These are phyloP conservation scores for Serilophus lunatus DNA, from an alignment of 2,113 vertebrate genomes.

Conservation along the genomic window DNA sequence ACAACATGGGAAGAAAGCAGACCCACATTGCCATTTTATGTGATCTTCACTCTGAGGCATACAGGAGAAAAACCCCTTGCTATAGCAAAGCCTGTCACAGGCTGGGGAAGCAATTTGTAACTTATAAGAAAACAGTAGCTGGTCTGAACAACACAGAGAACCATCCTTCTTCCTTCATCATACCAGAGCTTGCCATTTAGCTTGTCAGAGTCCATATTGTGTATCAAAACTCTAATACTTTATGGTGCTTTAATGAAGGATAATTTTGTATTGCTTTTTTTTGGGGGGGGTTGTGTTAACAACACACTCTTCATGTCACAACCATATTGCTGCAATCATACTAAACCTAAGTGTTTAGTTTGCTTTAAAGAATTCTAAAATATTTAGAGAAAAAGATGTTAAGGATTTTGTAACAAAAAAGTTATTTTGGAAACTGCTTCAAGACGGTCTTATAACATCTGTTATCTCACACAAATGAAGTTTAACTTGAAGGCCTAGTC, in stretches of 20 bases:
- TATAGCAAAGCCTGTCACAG: not conserved
- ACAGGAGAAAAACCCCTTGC: not conserved
- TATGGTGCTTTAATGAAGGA: not conserved
- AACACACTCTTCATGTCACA: not conserved
- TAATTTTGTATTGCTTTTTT: not conserved
- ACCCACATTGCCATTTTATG: not conserved
- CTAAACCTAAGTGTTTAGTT: not conserved
- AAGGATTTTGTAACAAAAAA: not conserved
- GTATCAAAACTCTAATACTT: not conserved
- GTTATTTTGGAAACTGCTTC: not conserved
- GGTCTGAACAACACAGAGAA: not conserved
- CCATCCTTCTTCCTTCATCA: not conserved
- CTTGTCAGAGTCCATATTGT: not conserved
- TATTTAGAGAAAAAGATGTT: not conserved
- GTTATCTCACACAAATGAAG: not conserved
- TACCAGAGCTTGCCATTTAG: not conserved
- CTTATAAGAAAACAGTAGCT: not conserved
- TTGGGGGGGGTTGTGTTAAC: not conserved
- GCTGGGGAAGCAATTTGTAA: not conserved
- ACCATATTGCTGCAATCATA: not conserved
- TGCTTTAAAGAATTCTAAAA: not conserved
- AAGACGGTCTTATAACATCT: not conserved
- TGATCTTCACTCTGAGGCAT: not conserved
- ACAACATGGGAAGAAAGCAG: not conserved
- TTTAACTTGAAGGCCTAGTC: not conserved